Evolutionary conservation across 2,888 invertebrate genomes (phyloP).

Genomic region (Tachystola acroxantha): DNA sequence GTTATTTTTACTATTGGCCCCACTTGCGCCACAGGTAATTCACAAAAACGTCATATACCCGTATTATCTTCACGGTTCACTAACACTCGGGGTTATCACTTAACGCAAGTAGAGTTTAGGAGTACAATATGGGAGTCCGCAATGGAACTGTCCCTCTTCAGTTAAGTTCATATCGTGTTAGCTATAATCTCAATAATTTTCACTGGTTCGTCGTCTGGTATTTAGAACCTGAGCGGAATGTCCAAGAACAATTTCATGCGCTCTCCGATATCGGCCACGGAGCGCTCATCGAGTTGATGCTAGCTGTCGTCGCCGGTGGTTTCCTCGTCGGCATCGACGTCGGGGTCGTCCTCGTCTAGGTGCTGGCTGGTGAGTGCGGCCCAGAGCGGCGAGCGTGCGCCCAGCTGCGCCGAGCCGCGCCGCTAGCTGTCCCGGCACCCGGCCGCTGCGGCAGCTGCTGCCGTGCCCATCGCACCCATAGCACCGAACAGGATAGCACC

Average conservation of each 20-base stretch:
- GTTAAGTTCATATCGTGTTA: no score
- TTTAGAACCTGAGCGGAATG: conserved; percentile 77
- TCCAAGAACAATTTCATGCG: conserved; percentile 77
- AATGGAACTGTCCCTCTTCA: no score
- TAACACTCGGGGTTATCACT: no score
- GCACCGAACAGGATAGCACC: conserved; percentile 60
- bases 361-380: conserved; percentile 87
- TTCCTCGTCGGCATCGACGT: conserved; percentile 31
- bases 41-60: no score
- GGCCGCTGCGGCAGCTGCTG: conserved; percentile 35
- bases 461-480: conserved; percentile 58
- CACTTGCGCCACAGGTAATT: no score
- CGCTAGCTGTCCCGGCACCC: conserved; percentile 75
- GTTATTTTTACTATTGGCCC: no score
- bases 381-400: conserved; percentile 85
- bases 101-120: no score
- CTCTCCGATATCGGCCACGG: conserved; percentile 75
- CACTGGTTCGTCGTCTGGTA: no score
- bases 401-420: conserved; percentile 67
- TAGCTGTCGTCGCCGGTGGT: conserved; percentile 65
- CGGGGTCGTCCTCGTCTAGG: conserved; percentile 57
- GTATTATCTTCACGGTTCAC: no score
- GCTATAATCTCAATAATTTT: no score
- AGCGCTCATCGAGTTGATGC: conserved; percentile 73
- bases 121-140: no score